These are phyloP conservation scores for Morbakka virulenta DNA, from an alignment of 30 jellyfish, hydroid and myxozoan genomes.

Conservation along the genomic window DNA sequence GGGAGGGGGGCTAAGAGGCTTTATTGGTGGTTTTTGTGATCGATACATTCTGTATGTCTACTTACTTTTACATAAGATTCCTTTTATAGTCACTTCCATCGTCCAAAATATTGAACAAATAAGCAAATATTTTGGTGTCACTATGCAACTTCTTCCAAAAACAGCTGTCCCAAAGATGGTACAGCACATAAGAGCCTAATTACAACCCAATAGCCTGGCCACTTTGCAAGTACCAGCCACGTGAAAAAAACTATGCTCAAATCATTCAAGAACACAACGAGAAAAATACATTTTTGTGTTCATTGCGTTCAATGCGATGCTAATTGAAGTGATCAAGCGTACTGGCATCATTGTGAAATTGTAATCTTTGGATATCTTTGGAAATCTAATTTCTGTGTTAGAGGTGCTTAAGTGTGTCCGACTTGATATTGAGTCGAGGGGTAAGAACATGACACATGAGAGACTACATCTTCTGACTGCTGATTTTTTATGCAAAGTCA, in stretches of 20 bases:
- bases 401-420: background rate
- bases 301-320: background rate
- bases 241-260: background rate
- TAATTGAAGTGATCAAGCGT: background rate
- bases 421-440: background rate
- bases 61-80: background rate
- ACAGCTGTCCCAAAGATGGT: conserved; percentile 6
- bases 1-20: background rate
- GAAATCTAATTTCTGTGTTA: background rate
- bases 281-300: background rate
- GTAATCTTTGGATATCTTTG: background rate
- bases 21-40: background rate
- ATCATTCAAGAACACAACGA: background rate
- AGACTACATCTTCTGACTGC: background rate
- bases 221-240: conserved; percentile 4
- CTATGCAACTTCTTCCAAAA: background rate
- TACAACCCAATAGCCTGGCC: background rate
- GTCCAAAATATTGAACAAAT: conserved; percentile 4
- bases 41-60: background rate
- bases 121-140: background rate
- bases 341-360: background rate
- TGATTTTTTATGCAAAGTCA: background rate
- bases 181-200: background rate
- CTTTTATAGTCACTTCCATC: background rate
- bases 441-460: background rate